Conservation (phyloP, 2,888 invertebrate species). For the Ecdyonurus torrentis region DNA sequence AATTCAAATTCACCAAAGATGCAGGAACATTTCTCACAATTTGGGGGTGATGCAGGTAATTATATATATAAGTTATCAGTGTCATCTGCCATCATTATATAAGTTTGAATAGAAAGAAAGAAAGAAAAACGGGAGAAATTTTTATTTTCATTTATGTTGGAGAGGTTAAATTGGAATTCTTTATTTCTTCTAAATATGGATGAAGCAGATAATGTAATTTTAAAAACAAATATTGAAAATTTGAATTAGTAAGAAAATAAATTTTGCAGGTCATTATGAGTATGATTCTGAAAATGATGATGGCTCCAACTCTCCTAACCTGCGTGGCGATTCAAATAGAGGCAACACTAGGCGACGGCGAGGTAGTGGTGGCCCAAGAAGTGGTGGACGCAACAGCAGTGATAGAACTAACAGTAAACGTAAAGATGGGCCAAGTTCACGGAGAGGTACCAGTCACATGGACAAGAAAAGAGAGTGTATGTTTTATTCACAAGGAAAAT, state of each 20-base stretch:
- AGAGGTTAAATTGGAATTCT: no score
- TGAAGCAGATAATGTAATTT: no score
- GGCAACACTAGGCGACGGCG: background rate
- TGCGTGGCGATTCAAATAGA: background rate
- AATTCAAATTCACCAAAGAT: background rate
- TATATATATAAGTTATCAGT: no score
- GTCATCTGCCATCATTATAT: no score
- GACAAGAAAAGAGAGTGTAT: slow-evolving; percentile 33
- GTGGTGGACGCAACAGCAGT: background rate
- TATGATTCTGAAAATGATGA: background rate
- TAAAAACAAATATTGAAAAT: no score
- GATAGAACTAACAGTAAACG: no score
- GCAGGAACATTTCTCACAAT: background rate
- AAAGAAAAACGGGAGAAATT: no score
- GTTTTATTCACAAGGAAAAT: slow-evolving; percentile 79
- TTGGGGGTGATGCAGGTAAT: background rate
- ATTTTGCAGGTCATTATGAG: background rate
- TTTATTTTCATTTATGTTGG: no score
- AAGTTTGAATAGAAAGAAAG: no score
- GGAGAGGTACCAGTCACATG: slow-evolving; percentile 4
- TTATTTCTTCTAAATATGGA: no score
- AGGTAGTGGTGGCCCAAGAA: background rate
- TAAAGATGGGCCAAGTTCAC: no score
- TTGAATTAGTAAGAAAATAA: no score
- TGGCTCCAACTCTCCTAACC: background rate